Evolutionary conservation across 2,888 invertebrate genomes (phyloP), one percentile per base, ranked within the genome.

Genomic region (Ramazzottius varieornatus): DNA sequence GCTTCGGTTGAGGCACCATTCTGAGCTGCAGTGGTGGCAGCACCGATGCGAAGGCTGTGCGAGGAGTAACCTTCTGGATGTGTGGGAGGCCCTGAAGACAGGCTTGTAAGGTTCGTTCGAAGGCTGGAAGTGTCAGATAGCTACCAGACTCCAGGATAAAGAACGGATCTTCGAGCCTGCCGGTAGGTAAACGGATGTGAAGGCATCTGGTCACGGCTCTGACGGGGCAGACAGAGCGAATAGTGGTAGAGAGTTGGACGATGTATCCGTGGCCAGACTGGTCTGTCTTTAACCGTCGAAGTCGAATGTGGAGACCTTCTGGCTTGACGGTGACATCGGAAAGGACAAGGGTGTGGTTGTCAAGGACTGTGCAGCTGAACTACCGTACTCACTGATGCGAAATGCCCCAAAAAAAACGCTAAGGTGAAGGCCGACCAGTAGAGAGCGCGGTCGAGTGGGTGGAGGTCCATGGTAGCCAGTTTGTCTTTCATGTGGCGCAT

Each of bases 381-480:
- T n/a, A 32, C 32, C 34, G n/a, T 24, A 32, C 24, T 64, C 64
- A 32, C 33, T n/a, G 33, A 64, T 24, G 64, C 64, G 64, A 4
- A 64, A 32, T 8, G 32, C 32, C 4, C 64, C 64, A 34, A 64
- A 64, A 24, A n/a, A n/a, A 64, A 64, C 16, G 64, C 64, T 32
- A 32, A 8, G n/a, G 13, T 16, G 24, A 13, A 64, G 33, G 64
- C 64, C 4, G 29, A 64, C 64, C 64, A 64, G n/a, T n/a, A 16
- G 4, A 64, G 16, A 24, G n/a, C 64, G 16, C 4, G n/a, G 4
- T 20, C 13, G 4, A 24, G 29, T 13, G 32, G 2, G n/a, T n/a
- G 4, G 13, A 4, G 4, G 54, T n/a, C 16, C 13, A n/a, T 40
- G 8, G 40, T 40, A 40, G 40, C 8, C 40, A 20, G 8, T 8